Evolutionary conservation across 1,140 invertebrate species (phyloP).

Genomic region (Psilanteris sp.): DNA sequence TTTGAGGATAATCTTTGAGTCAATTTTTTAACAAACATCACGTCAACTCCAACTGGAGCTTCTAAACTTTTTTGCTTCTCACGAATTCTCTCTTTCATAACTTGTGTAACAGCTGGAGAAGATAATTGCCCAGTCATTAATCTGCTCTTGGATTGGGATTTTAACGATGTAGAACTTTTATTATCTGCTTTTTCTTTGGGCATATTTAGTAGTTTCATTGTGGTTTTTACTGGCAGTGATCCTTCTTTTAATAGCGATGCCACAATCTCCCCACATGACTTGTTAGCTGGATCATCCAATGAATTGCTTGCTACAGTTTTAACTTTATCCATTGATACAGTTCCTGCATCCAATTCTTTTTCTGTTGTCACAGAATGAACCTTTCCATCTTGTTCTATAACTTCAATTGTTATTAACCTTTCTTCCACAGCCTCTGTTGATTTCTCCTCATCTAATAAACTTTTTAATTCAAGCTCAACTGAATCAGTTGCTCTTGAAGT

Average conservation of each 20-base stretch:
- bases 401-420: conserved; percentile 35
- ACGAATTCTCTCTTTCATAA: conserved; percentile 73
- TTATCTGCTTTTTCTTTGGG: conserved; percentile 16
- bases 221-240: conserved; percentile 20
- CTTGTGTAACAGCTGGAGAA: conserved; percentile 74
- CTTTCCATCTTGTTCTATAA: conserved; percentile 40
- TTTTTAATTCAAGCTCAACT: conserved; percentile 76
- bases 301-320: conserved; percentile 36
- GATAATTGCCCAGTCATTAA: conserved; percentile 75
- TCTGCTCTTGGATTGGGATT: conserved; percentile 58
- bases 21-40: conserved; percentile 79
- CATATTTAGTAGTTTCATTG: conserved; percentile 32
- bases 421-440: conserved; percentile 35
- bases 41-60: conserved; percentile 73
- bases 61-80: conserved; percentile 75
- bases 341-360: conserved; percentile 17
- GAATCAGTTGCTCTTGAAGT: conserved; percentile 66
- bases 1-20: conserved; percentile 78
- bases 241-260: conserved; percentile 39
- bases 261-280: conserved; percentile 42
- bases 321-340: conserved; percentile 3
- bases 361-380: conserved; percentile 24
- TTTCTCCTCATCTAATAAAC: conserved; percentile 72
- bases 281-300: conserved; percentile 23
- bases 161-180: conserved; percentile 55